Evolutionary conservation across 2,113 vertebrate genomes (phyloP), one percentile per base, ranked within the genome.

Genomic region (Dunckerocampus dactyliophorus): DNA sequence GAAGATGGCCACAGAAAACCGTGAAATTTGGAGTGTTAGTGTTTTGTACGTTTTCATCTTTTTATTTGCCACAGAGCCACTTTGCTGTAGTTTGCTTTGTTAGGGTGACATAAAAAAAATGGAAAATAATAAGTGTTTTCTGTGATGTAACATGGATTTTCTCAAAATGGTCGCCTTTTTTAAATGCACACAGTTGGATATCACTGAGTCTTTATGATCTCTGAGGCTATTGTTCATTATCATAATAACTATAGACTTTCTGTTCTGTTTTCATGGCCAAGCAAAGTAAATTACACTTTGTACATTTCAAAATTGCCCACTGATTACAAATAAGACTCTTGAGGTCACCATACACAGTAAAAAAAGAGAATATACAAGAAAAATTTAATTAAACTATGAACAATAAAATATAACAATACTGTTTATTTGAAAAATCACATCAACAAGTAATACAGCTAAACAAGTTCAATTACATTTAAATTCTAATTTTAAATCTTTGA

Each of bases 81-180:
- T 74, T 64, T 56, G 15, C 51, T 34, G 8, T 52, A 15, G 53
- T 47, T 56, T 49, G 39, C 34, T 37, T 48, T 71, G 56, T 19
- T 56, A 22, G 43, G 31, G 47, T 21, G 48, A 54, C 34, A 47
- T 14, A 21, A 15, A 48, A 46, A 22, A 43, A 24, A 50, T 37
- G 54, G 16, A 24, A 46, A 37, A 45, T n/a, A n/a, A 13, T 4
- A 19, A 13, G 13, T 14, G 15, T 24, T 51, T 54, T 5, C 14
- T 54, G 10, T 56, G n/a, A 21, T 15, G 13, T 20, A 8, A 42
- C n/a, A 56, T 42, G 6, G 53, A 42, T 56, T 42, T 21, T 42
- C 31, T 39, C 34, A n/a, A 34, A 5, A 12, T 6, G 28, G 28
- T 37, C 9, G 11, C 24, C 15, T 19, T 54, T 34, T 54, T 34